Conservation (phyloP, 1,140 invertebrate species). For the Dendrolimus kikuchii region DNA sequence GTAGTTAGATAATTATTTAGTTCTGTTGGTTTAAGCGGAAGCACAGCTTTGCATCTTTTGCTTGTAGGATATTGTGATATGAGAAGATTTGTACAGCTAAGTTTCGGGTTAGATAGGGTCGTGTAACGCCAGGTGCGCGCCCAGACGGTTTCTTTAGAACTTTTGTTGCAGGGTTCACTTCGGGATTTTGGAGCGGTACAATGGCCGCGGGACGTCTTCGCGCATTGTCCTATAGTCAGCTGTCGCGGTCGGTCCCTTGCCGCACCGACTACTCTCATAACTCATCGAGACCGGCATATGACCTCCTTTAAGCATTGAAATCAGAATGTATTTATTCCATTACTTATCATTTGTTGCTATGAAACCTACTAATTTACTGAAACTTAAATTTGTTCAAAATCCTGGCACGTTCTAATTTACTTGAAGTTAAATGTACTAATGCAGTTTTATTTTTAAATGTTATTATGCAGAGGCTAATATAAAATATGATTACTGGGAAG, state of each 20-base stretch:
- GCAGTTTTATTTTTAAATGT: no score
- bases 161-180: constrained; percentile 38
- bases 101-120: constrained; percentile 47
- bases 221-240: constrained; percentile 58
- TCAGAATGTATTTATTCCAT: no score
- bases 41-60: constrained; percentile 19
- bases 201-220: constrained; percentile 65
- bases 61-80: constrained; percentile 19
- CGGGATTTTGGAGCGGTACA: constrained; percentile 38
- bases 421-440: no score
- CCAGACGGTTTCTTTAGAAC: constrained; percentile 43
- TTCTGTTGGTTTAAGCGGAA: constrained; percentile 32
- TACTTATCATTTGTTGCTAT: no score
- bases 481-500: no score
- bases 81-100: constrained; percentile 21
- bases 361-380: no score
- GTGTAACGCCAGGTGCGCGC: constrained; percentile 54
- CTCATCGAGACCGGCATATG: constrained; percentile 22
- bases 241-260: constrained; percentile 45
- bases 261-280: constrained; percentile 29
- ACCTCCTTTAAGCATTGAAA: not conserved
- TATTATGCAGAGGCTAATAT: no score
- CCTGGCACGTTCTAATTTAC: no score
- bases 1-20: constrained; percentile 6
- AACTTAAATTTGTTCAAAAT: no score